phyloP scores from a whole-genome alignment of 2,888 invertebrate genomes.

The Eremobia ochroleuca region DNA sequence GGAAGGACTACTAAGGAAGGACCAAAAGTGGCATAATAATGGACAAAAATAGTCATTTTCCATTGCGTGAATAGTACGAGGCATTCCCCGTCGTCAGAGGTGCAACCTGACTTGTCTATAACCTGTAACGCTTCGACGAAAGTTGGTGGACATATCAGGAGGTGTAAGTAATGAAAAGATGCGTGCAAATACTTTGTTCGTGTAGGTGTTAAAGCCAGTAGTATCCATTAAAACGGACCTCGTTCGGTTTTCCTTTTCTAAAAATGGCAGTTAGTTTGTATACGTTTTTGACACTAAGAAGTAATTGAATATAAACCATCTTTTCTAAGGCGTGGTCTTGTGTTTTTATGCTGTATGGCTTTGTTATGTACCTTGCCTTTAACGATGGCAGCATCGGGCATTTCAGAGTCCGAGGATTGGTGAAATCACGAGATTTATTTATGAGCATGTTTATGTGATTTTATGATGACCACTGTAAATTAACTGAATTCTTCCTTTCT shows the following conservation, averaged over 20 bases:
- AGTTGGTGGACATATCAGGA: background rate
- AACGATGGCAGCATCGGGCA: background rate
- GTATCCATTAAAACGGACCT: background rate
- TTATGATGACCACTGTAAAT: background rate
- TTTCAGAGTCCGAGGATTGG: background rate
- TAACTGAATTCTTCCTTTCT: background rate
- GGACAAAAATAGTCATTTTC: background rate
- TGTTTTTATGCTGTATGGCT: background rate
- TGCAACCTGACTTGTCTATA: background rate
- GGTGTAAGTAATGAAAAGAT: background rate
- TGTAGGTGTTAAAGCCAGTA: no score
- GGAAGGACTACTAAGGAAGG: background rate
- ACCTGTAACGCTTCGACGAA: no score
- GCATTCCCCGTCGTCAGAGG: no score
- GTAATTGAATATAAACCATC: background rate
- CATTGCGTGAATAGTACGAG: background rate
- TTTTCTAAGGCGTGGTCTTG: background rate
- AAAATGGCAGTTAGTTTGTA: background rate
- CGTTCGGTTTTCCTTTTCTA: no score
- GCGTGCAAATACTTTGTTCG: no score
- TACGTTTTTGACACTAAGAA: constrained; percentile 4
- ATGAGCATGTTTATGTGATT: background rate
- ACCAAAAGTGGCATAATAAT: background rate
- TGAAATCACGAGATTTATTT: background rate
- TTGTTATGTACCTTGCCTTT: background rate